Conservation (phyloP, 2,113 vertebrate genomes). For the Colinus virginianus region DNA sequence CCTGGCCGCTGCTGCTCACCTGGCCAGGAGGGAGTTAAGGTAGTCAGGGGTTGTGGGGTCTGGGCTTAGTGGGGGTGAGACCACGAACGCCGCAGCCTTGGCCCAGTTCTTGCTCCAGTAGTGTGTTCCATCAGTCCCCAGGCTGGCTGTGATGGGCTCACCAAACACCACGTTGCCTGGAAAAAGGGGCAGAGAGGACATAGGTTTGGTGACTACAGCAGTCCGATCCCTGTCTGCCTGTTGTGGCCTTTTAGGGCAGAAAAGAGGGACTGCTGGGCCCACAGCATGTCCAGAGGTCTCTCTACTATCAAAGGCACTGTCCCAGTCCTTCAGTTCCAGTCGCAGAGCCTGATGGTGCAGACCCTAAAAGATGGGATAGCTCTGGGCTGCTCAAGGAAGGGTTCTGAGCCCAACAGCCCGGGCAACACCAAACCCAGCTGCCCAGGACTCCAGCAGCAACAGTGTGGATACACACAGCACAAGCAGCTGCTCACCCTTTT, state of each 20-base stretch:
- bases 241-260: not conserved
- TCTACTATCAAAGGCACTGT: not conserved
- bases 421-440: not conserved
- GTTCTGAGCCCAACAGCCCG: not conserved
- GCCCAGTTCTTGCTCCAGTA: slow-evolving; percentile 99
- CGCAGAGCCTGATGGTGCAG: not conserved
- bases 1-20: slow-evolving; percentile 75
- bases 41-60: slow-evolving; percentile 98
- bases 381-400: not conserved
- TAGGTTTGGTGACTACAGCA: rapidly evolving
- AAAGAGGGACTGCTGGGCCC: not conserved
- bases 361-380: not conserved
- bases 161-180: slow-evolving; percentile 96
- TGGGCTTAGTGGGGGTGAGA: slow-evolving; percentile 94
- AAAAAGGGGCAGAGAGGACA: not conserved
- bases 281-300: not conserved
- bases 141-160: slow-evolving; percentile 94
- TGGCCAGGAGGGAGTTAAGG: slow-evolving; percentile 93
- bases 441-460: not conserved
- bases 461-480: not conserved
- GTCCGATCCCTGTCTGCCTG: not conserved
- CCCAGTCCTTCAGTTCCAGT: not conserved
- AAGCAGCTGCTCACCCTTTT: slow-evolving; percentile 85
- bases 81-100: slow-evolving; percentile 95
- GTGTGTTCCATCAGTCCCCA: slow-evolving; percentile 95